Evolutionary conservation across 92 coral and sea anemone species (phyloP), one percentile per base, ranked within the genome.

Genomic region (Porites rus): DNA sequence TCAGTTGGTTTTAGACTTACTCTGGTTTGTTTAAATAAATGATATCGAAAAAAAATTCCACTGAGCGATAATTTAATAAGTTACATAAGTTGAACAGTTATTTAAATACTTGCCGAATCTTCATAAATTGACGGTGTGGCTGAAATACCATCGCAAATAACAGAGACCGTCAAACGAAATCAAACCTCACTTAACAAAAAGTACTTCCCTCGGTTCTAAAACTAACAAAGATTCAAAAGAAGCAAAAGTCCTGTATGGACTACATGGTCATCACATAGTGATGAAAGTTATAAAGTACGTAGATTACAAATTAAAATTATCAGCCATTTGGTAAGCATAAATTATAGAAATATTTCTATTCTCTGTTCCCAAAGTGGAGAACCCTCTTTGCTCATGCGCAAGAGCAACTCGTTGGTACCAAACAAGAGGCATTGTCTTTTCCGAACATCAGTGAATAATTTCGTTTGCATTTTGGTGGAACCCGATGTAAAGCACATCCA

Each of bases 391-490:
- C 72, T 22, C 72, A 67, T 67, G 69, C 80, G 20, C 80, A 76
- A 0, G 53, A 6, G 21, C 82, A 78, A n/a, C 59, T 50, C 46
- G 59, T 63, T 13, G 21, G 50, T 20, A 78, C n/a, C 13, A 1
- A 8, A 11, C 82, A 78, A 50, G 16, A 5, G 2, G 61, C n/a
- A 10, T 24, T 24, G 19, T 17, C 63, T 31, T 12, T 3, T 46
- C 62, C 82, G 50, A 20, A 50, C 11, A 63, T 21, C 19, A n/a
- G 0, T 65, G 63, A 1, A 19, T n/a, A 16, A 10, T 38, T 78
- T 78, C 50, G 18, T 60, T 63, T 50, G 72, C 82, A 78, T 24
- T 78, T 78, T n/a, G 82, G 82, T 19, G 82, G 72, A 65, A 78
- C 43, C 14, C 46, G 19, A 25, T 38, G 14, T 8, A 71, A 51